phyloP scores from a whole-genome alignment of 2,113 vertebrate genomes.

The Neolamprologus ventralis region DNA sequence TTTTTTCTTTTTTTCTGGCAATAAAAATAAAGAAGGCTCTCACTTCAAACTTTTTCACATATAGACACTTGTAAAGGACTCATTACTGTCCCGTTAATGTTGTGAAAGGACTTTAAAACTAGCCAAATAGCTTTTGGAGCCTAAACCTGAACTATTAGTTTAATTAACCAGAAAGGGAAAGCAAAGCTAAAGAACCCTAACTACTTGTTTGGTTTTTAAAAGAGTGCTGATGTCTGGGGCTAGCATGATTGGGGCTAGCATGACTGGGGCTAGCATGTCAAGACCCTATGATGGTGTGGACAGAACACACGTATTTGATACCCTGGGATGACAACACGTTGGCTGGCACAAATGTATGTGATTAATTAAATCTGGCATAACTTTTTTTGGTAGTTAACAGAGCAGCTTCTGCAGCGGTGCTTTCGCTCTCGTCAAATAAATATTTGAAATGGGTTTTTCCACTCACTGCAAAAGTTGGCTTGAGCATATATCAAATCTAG shows the following conservation, averaged over 20 bases:
- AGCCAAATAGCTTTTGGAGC: background rate
- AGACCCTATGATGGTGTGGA: accelerated
- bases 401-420: background rate
- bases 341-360: background rate
- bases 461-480: background rate
- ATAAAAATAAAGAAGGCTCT: accelerated
- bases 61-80: background rate
- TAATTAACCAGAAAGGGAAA: background rate
- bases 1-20: background rate
- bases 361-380: background rate
- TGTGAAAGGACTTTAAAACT: background rate
- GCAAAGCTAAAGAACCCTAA: background rate
- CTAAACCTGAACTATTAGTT: background rate
- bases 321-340: background rate
- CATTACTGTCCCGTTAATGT: background rate
- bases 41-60: accelerated
- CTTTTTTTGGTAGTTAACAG: background rate
- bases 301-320: background rate
- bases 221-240: accelerated
- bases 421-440: background rate
- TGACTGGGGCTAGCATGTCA: background rate
- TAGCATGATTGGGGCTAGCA: background rate
- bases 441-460: background rate
- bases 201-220: background rate
- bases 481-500: background rate